phyloP scores from a whole-genome alignment of 2,888 invertebrate genomes.

The Aromia moschata region DNA sequence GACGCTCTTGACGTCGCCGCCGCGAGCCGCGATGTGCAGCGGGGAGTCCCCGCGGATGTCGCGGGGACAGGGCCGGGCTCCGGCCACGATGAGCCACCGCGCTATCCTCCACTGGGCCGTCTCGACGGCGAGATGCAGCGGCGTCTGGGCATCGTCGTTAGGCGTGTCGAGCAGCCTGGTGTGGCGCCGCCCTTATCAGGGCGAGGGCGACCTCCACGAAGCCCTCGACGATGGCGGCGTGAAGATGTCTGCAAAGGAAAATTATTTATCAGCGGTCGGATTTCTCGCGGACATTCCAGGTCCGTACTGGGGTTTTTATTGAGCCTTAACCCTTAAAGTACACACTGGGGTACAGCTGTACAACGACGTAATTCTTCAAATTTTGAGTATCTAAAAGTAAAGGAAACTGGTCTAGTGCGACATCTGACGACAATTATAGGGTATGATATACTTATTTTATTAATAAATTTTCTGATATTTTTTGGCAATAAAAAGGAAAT shows the following conservation, averaged over 20 bases:
- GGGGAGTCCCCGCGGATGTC: constrained; percentile 87
- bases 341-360: no score
- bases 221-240: constrained; percentile 83
- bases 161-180: constrained; percentile 78
- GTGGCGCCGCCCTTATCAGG: constrained; percentile 80
- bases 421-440: no score
- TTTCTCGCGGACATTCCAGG: no score
- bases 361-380: no score
- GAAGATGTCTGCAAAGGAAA: constrained; percentile 76
- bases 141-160: constrained; percentile 83
- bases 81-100: constrained; percentile 81
- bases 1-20: constrained; percentile 76
- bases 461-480: no score
- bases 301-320: no score
- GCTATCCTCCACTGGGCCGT: constrained; percentile 79
- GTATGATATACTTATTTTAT: no score
- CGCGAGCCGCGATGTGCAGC: constrained; percentile 81
- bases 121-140: constrained; percentile 87
- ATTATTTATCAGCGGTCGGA: constrained; percentile 5
- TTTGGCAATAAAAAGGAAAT: no score
- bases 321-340: no score
- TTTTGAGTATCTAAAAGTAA: no score
- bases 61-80: constrained; percentile 73
- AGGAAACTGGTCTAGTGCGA: no score
- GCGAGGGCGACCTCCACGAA: constrained; percentile 77